A percentile compares a stretch with the other conserved stretches of the same genome.
phyloP scores from a whole-genome alignment of 2,113 vertebrate genomes.

The Nothobranchius kuhntae region DNA sequence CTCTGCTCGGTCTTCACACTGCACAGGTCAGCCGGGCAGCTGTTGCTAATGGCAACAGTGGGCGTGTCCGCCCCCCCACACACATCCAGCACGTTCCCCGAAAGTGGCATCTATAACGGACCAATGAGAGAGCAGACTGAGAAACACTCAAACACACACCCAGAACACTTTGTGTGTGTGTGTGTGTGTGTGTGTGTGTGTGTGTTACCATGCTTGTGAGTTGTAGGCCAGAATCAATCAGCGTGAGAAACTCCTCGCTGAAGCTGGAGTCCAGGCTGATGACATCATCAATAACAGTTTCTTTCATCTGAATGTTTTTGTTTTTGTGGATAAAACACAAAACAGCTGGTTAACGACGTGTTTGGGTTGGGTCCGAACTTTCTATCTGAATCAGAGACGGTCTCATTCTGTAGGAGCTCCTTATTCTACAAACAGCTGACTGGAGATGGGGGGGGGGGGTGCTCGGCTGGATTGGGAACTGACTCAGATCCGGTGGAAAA shows the following conservation, averaged over 20 bases:
- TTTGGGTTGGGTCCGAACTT: not conserved
- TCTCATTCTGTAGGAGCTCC: no score
- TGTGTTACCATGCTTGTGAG: conserved; percentile 83
- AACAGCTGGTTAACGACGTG: not conserved
- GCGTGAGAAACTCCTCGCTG: conserved; percentile 85
- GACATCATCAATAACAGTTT: conserved; percentile 86
- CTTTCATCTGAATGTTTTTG: conserved; percentile 79
- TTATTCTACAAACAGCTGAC: no score
- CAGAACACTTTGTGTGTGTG: not conserved
- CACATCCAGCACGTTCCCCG: conserved; percentile 83
- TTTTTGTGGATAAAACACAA: no score
- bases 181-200: not conserved
- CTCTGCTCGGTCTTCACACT: conserved; percentile 82
- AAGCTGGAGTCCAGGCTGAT: conserved; percentile 91
- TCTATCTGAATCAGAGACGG: no score
- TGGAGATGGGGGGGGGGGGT: no score
- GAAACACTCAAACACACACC: not conserved
- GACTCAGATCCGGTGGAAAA: no score
- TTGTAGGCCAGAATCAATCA: conserved; percentile 81
- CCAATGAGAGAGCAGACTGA: conserved; percentile 40
- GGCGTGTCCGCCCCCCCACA: conserved; percentile 78
- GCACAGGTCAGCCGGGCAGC: conserved; percentile 87
- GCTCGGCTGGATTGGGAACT: no score
- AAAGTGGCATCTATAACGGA: conserved; percentile 80
- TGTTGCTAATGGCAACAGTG: conserved; percentile 83